Evolutionary conservation across 2,113 vertebrate genomes (phyloP), one percentile per base, ranked within the genome.

Genomic region (Misgurnus anguillicaudatus): DNA sequence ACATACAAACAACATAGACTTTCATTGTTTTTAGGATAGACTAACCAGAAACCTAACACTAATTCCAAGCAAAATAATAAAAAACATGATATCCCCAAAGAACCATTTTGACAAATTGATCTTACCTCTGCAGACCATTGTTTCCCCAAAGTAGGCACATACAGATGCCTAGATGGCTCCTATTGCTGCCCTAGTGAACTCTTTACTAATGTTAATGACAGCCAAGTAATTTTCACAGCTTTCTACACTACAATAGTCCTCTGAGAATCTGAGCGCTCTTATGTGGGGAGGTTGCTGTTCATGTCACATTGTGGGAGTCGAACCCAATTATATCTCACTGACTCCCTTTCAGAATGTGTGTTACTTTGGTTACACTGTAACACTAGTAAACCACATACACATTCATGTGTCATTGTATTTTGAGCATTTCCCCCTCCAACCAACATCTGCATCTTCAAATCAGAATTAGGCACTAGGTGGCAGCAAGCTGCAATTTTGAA

Each of bases 401-500:
- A 51, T 36, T 69, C 11, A 51, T 24, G 24, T 42, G 1, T 11
- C 13, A 19, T 24, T 51, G 16, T 21, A 42, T 64, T 42, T 17
- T 47, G 39, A 13, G 16, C 41, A 42, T 11, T 6, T 11, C 9
- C 7, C 16, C 7, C 36, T 11, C 0, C 19, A 13, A 71, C 57
- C 68, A 71, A 71, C 36, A n/a, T 71, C 31, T 19, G 11, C 51
- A 19, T 38, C 48, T 36, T 55, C 2, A 57, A n/a, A 19, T 57
- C n/a, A 11, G 9, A 17, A 19, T 36, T 62, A 39, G 41, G 41
- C 79, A 81, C 83, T 75, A 76, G 76, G 76, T 79, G 80, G 60
- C 80, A 84, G 64, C 71, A 58, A 68, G 36, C 13, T 63, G 17
- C 53, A 77, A 73, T 61, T 39, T 39, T 61, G 39, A 16, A 31